Base-by-base conservation (phyloP, 2,797 vertebrate species). In the Alosa sapidissima region DNA sequence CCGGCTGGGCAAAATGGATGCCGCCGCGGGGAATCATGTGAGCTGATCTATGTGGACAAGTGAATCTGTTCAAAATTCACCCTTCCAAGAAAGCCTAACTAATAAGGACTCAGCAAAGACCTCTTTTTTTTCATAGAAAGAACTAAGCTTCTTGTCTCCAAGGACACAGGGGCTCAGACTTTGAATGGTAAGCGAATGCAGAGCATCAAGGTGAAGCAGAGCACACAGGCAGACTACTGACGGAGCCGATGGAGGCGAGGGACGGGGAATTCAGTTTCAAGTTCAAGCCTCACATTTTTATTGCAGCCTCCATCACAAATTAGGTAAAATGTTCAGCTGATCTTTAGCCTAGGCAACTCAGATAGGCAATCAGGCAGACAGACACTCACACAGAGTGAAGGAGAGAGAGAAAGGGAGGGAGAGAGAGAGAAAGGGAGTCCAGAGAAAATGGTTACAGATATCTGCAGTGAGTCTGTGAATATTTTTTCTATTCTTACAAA, bases 21-120 rank as follows among this genome's bases (percentile, higher is more conserved):
- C 75, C 81, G 81, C 47, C 45, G 83, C 21, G 85, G 88, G 86
- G 87, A n/a, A 0, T 24, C 81, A 78, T 78, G 54, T 81, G 83
- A 89, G 84, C 81, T 75, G 48, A 87, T 88, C 81, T 87, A 83
- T 86, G 81, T 83, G 83, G 86, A 86, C 86, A 86, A 84, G 86
- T 51, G 81, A 87, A 85, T 83, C 86, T 68, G 85, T 85, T 89
- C 82, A 41, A 84, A 82, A 86, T 84, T 89, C 85, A 87, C 48
- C 83, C 54, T 72, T 87, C 83, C 83, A 82, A 89, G 52, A 89
- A 82, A 58, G 78, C 78, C 84, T 88, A 85, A 85, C 85, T 87
- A 87, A 89, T 89, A 87, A 84, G 88, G 87, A 86, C 85, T 85
- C 83, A 0, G 81, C 83, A 86, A 87, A 89, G 83, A 82, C 81